phyloP scores from a whole-genome alignment of 2,797 vertebrate genomes.

The Enteromius unitaeniatus region DNA sequence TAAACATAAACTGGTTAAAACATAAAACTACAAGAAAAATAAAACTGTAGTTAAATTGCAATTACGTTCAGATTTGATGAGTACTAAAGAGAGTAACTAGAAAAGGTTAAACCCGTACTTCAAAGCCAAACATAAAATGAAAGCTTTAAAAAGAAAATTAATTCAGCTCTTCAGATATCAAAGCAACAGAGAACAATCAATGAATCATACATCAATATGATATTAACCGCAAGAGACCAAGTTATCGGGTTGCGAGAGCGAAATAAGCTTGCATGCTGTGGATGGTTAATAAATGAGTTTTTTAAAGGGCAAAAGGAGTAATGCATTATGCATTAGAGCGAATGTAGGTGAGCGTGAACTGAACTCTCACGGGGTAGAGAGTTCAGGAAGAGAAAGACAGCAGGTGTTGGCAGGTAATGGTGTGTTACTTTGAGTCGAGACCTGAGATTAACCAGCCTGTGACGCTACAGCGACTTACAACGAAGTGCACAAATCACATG shows the following conservation, averaged over 20 bases:
- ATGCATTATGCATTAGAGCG: slow-evolving; percentile 33
- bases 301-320: background rate
- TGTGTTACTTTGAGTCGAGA: slow-evolving; percentile 38
- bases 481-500: slow-evolving; percentile 37
- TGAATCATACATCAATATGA: background rate
- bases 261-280: background rate
- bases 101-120: background rate
- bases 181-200: background rate
- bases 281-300: slow-evolving; percentile 4
- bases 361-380: slow-evolving; percentile 12
- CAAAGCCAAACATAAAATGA: background rate
- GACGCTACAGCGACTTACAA: slow-evolving; percentile 33
- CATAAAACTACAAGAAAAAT: background rate
- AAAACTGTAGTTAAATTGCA: background rate
- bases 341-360: slow-evolving; percentile 13
- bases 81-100: background rate
- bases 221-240: background rate
- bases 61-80: background rate
- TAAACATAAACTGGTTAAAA: background rate
- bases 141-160: background rate
- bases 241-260: background rate
- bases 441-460: slow-evolving; percentile 38
- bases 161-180: background rate
- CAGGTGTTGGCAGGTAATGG: slow-evolving; percentile 52
- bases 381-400: slow-evolving; percentile 29